Evolutionary conservation across 35 echinoderm and acorn worm genomes (phyloP).

Genomic region (Ptychodera flava): DNA sequence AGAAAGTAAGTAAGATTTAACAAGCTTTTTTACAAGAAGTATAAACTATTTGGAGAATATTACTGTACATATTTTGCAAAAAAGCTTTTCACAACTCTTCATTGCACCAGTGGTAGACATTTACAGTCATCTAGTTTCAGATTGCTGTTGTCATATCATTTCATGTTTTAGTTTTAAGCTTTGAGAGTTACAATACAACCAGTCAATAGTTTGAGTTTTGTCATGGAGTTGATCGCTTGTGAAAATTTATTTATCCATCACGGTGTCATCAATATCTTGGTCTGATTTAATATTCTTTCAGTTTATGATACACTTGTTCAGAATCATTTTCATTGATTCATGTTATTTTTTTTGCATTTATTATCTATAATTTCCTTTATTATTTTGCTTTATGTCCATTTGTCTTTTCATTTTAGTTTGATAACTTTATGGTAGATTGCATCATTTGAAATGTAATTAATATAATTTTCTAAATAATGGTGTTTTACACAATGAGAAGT

Average conservation of each 20-base stretch:
- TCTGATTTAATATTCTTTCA: no score
- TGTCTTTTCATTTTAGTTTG: no score
- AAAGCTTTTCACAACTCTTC: neutral
- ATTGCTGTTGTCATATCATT: neutral
- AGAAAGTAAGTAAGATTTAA: constrained; percentile 60
- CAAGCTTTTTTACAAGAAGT: neutral
- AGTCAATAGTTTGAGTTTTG: no score
- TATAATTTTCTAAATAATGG: neutral
- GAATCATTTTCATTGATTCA: no score
- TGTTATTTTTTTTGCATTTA: no score
- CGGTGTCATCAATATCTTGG: no score
- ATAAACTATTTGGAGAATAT: neutral
- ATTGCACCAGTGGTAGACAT: neutral
- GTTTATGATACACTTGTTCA: no score
- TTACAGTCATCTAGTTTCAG: neutral
- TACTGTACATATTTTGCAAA: neutral
- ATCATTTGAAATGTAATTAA: neutral
- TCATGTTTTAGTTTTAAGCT: neutral
- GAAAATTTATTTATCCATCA: no score
- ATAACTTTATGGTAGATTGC: no score
- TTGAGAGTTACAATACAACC: neutral
- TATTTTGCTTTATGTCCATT: no score
- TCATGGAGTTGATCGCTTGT: no score
- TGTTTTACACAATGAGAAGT: neutral
- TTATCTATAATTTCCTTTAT: no score